A percentile compares a stretch with the other conserved stretches of the same genome.
These are phyloP conservation scores for Harpegnathos saltator DNA, from an alignment of 1,140 invertebrate genomes.

Conservation along the genomic window DNA sequence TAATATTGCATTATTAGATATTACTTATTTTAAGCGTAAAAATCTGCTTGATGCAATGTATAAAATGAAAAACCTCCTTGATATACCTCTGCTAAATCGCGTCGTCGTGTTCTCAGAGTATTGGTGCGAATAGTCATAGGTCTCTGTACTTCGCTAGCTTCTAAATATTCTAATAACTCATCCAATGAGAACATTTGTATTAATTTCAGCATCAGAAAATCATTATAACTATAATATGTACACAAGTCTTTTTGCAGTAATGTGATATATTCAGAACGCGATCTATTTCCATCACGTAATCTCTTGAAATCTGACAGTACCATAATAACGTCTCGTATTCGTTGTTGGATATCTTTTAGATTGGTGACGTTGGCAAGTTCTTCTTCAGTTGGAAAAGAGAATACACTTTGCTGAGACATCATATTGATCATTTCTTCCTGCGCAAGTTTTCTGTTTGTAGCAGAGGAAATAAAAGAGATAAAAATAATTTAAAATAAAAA, in stretches of 20 bases:
- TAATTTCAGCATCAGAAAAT: constrained; percentile 97
- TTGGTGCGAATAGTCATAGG: constrained; percentile 98
- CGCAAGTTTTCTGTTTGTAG: constrained; percentile 89
- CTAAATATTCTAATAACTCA: constrained; percentile 97
- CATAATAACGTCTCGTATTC: constrained; percentile 95
- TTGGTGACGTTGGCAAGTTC: constrained; percentile 91
- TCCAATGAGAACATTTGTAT: constrained; percentile 96
- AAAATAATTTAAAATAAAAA: constrained; percentile 23
- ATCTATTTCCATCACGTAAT: constrained; percentile 90
- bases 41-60: neutral
- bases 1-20: neutral
- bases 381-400: constrained; percentile 91
- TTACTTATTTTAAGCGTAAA: neutral
- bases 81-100: constrained; percentile 94
- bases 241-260: constrained; percentile 95
- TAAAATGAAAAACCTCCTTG: neutral
- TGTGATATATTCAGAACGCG: constrained; percentile 93
- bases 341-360: constrained; percentile 94
- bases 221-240: constrained; percentile 98
- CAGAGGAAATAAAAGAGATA: constrained; percentile 20
- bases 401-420: constrained; percentile 90
- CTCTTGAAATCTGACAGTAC: constrained; percentile 96
- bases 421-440: constrained; percentile 93
- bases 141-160: constrained; percentile 98
- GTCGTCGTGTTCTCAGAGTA: constrained; percentile 96